Conservation (phyloP, 2,797 vertebrate species). For the Crocodylus rhombifer region DNA sequence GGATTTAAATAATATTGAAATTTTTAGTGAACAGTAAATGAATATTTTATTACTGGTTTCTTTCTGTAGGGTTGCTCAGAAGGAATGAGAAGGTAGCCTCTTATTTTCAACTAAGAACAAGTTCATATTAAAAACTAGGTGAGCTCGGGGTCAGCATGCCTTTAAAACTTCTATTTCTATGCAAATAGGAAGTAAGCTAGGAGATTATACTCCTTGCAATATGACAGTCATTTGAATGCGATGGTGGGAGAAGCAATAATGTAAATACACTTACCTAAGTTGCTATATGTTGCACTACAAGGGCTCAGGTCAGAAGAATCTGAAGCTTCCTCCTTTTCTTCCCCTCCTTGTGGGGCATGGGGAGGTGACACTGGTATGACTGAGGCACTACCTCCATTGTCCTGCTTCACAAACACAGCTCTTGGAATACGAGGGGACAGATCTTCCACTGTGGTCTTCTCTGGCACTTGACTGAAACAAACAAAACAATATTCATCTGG, state of each 20-base stretch:
- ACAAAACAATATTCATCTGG: slow-evolving; percentile 50
- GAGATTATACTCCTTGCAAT: not conserved
- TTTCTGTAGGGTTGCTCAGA: not conserved
- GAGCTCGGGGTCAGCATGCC: not conserved
- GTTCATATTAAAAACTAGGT: not conserved
- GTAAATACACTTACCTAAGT: slow-evolving; percentile 87
- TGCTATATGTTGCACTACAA: slow-evolving; percentile 96
- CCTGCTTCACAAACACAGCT: slow-evolving; percentile 75
- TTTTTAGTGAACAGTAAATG: not conserved
- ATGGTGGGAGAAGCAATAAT: not conserved
- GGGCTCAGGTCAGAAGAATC: slow-evolving; percentile 85
- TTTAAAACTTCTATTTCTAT: not conserved
- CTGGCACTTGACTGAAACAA: slow-evolving; percentile 87
- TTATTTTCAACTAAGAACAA: not conserved
- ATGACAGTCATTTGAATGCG: not conserved
- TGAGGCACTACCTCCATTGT: slow-evolving; percentile 65
- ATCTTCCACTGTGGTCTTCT: slow-evolving; percentile 79
- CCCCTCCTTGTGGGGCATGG: slow-evolving; percentile 77
- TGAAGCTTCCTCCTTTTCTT: slow-evolving; percentile 85
- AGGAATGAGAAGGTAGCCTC: not conserved
- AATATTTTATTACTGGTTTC: not conserved
- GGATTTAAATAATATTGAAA: not conserved
- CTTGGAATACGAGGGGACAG: slow-evolving; percentile 80
- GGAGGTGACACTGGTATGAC: slow-evolving; percentile 73
- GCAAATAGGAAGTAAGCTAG: not conserved